Evolutionary conservation across 64 coral and sea anemone species (phyloP), one percentile per base, ranked within the genome.

Genomic region (Montipora capricornis): DNA sequence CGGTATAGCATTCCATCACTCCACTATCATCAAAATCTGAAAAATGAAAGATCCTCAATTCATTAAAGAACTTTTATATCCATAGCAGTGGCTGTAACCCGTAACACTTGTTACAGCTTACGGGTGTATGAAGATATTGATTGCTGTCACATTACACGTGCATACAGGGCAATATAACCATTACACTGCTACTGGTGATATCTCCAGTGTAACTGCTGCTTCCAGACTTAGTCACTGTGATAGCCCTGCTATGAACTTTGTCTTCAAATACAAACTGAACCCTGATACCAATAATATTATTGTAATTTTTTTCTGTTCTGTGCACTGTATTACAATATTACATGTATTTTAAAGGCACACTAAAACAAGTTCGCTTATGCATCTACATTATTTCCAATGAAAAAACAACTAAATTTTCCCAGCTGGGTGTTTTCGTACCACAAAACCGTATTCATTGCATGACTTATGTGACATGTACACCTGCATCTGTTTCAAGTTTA

Each of bases 11-110:
- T 64, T 64, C 61, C 61, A 64, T 73, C 53, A 89, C 19, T 44
- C 75, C 71, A 57, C 73, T 64, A 64, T 64, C 61, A 64, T 64
- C 61, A 64, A 64, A 64, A 3, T 64, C 61, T 64, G 61, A 74
- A 73, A 74, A 48, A 48, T 50, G 47, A 87, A 74, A 74, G 59
- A 83, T 37, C 24, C 45, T 47, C 71, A 47, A 73, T 69, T 52
- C 9, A 73, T 87, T 87, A 17, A 10, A 64, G 61, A 64, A 64
- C 61, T 64, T 19, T 64, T 64, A 64, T 64, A 64, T 64, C 61
- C 61, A 64, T 64, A 15, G 61, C 61, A 64, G 61, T 7, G 61
- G 61, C 61, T 64, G 26, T 48, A 64, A 64, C 14, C 14, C 8
- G 61, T 64, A 64, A 64, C 61, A 64, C 61, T 12, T 64, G 61